Percentiles rank a stretch among this genome's conserved stretches.
Evolutionary conservation across 2,888 invertebrate species (phyloP).

Genomic region (Panzeria rudis): DNA sequence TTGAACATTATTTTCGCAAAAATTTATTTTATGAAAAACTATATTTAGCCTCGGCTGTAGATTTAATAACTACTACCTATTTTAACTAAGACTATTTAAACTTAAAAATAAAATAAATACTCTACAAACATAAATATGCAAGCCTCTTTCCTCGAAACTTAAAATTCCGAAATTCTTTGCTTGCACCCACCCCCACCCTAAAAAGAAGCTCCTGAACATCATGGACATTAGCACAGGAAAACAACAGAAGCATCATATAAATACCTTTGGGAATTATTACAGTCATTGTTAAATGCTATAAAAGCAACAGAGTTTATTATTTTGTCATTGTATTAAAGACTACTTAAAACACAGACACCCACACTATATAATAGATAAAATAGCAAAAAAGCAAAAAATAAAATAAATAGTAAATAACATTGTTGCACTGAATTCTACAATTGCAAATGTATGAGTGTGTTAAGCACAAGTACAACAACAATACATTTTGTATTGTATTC

Average conservation of each 20-base stretch:
- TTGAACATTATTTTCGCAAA: too few relatives aligned
- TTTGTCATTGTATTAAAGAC: slow-evolving; percentile 64
- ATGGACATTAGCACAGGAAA: slow-evolving; percentile 12
- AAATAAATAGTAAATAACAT: slow-evolving; percentile 35
- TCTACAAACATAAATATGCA: slow-evolving; percentile 12
- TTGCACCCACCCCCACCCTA: not conserved
- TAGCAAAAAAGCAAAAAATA: not conserved
- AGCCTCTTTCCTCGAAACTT: not conserved
- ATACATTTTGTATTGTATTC: slow-evolving; percentile 54
- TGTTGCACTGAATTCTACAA: slow-evolving; percentile 21
- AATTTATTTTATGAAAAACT: not conserved
- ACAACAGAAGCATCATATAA: slow-evolving; percentile 59
- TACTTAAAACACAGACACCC: slow-evolving; percentile 39
- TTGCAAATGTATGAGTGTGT: slow-evolving; percentile 10
- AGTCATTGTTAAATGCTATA: slow-evolving; percentile 68
- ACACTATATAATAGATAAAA: not conserved
- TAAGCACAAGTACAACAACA: slow-evolving; percentile 1
- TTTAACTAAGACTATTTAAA: slow-evolving; percentile 10
- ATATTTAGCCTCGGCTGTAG: slow-evolving; percentile 24
- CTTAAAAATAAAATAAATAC: slow-evolving; percentile 34
- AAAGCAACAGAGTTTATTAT: slow-evolving; percentile 71
- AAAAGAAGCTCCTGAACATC: not conserved
- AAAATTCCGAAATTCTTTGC: slow-evolving; percentile 5
- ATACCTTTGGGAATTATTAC: slow-evolving; percentile 71
- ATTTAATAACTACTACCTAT: slow-evolving; percentile 32